phyloP scores from a whole-genome alignment of 2,797 vertebrate genomes.

The Vespertilio murinus region DNA sequence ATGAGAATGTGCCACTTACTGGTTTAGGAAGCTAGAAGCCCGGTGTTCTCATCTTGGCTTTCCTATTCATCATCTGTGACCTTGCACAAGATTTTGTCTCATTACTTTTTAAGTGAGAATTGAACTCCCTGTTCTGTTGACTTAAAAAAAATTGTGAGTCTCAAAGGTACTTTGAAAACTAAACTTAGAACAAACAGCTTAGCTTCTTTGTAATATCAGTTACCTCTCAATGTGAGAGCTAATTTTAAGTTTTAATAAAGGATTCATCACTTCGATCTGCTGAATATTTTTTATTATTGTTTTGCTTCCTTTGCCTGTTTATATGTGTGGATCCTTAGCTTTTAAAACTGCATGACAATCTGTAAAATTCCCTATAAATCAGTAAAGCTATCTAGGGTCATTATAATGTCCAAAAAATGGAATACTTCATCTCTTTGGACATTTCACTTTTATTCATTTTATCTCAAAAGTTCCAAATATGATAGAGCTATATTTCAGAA shows the following conservation, averaged over 20 bases:
- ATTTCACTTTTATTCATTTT: constrained; percentile 28
- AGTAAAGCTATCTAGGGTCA: neutral
- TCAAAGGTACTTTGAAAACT: constrained; percentile 12
- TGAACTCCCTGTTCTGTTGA: neutral
- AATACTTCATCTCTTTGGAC: constrained; percentile 6
- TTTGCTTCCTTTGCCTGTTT: constrained; percentile 26
- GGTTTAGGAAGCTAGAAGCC: neutral
- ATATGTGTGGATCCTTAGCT: neutral
- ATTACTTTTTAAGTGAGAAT: constrained; percentile 36
- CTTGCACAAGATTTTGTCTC: neutral
- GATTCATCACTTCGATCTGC: neutral
- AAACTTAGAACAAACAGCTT: neutral
- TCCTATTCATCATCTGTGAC: neutral
- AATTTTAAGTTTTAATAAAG: neutral
- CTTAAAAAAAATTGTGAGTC: neutral
- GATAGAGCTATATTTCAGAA: constrained; percentile 15
- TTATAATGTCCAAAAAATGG: neutral
- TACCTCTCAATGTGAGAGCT: neutral
- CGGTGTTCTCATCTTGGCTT: neutral
- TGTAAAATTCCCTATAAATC: constrained; percentile 14
- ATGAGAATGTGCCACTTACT: neutral
- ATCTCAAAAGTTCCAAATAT: neutral
- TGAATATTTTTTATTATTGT: neutral
- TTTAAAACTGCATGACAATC: neutral
- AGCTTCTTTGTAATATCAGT: neutral